Evolutionary conservation across 2,888 invertebrate genomes (phyloP).

Genomic region (Agriotes lineatus): DNA sequence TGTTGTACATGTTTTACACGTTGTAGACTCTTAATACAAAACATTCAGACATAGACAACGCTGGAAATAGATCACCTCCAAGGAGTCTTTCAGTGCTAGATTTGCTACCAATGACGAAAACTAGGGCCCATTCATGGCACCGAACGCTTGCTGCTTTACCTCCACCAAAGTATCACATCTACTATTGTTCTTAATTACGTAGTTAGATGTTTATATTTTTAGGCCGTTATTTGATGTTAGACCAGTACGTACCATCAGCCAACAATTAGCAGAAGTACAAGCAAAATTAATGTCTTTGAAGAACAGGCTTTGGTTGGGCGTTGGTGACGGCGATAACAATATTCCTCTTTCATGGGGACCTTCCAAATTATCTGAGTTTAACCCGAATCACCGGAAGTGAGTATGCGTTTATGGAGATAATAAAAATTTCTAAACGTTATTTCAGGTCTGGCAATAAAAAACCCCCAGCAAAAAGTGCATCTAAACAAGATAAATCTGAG

Average conservation of each 20-base stretch:
- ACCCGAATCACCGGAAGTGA: conserved; percentile 18
- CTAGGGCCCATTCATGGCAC: conserved; percentile 53
- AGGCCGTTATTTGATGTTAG: conserved; percentile 22
- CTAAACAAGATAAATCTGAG: conserved; percentile 51
- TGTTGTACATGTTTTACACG: not conserved
- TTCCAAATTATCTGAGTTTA: conserved; percentile 38
- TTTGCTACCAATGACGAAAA: conserved; percentile 57
- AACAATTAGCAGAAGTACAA: conserved; percentile 73
- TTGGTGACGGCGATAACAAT: conserved; percentile 62
- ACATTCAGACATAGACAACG: conserved; percentile 32
- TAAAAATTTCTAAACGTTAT: not conserved
- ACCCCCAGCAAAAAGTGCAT: conserved; percentile 40
- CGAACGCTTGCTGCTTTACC: conserved; percentile 18
- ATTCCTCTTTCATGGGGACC: conserved; percentile 76
- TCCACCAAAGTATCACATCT: conserved; percentile 30
- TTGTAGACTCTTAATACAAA: conserved; percentile 1
- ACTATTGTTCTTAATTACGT: not conserved
- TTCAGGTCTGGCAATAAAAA: conserved; percentile 12
- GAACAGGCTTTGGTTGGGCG: conserved; percentile 82
- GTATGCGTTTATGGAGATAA: not conserved
- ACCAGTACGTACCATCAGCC: conserved; percentile 33
- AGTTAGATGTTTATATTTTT: not conserved
- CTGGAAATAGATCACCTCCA: conserved; percentile 48
- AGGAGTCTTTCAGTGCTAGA: conserved; percentile 60
- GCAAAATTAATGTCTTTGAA: conserved; percentile 77